phyloP scores from a whole-genome alignment of 2,888 invertebrate genomes.

The Chaetoderma sp. region DNA sequence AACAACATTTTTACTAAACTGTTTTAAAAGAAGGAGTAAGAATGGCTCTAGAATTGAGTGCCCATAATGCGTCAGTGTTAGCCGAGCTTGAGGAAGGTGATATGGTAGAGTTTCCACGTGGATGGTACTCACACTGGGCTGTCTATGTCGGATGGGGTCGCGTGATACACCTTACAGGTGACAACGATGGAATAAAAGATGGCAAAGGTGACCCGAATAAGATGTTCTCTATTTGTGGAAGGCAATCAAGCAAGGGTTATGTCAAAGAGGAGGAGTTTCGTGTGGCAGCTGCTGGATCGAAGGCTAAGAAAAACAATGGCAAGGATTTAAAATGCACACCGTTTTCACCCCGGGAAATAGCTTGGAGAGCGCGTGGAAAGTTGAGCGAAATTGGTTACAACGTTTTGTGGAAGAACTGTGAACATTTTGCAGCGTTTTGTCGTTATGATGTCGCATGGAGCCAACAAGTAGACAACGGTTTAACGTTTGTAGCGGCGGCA shows the following conservation, averaged over 20 bases:
- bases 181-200: constrained; percentile 43
- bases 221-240: constrained; percentile 42
- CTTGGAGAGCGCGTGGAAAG: constrained; percentile 51
- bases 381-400: constrained; percentile 65
- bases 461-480: constrained; percentile 73
- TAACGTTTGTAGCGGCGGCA: background rate
- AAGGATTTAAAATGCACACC: constrained; percentile 41
- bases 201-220: constrained; percentile 28
- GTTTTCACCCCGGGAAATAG: no score
- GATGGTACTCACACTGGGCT: constrained; percentile 51
- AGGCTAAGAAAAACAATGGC: constrained; percentile 43
- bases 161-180: constrained; percentile 43
- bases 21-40: no score
- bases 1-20: no score
- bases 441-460: constrained; percentile 62
- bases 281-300: constrained; percentile 34
- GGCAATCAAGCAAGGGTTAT: constrained; percentile 40
- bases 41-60: no score
- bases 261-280: constrained; percentile 40
- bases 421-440: constrained; percentile 67
- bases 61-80: constrained; percentile 38
- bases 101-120: constrained; percentile 45
- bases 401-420: constrained; percentile 65
- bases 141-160: constrained; percentile 44
- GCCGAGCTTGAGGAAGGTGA: constrained; percentile 40